phyloP scores from a whole-genome alignment of 2,797 vertebrate species.

The Botia kubotai region DNA sequence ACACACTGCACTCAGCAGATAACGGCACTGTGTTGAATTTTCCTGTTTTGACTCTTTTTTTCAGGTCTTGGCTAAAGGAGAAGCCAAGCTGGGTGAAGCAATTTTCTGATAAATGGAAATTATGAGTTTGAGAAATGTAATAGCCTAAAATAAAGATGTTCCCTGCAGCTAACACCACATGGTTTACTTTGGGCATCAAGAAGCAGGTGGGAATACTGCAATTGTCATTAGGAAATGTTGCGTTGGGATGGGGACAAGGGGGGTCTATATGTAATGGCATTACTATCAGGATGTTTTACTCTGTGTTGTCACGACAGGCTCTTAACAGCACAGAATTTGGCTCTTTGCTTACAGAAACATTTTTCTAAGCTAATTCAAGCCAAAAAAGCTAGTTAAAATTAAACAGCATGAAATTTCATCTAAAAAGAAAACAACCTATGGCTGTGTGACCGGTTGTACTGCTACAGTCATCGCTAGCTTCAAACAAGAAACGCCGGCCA shows the following conservation, averaged over 20 bases:
- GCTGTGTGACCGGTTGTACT: slow-evolving; percentile 24
- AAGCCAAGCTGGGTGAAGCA: neutral
- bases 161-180: neutral
- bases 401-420: slow-evolving; percentile 65
- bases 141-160: neutral
- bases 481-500: slow-evolving; percentile 11
- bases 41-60: slow-evolving; percentile 48
- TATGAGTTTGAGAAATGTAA: neutral
- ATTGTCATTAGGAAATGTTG: slow-evolving; percentile 18
- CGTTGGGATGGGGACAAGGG: neutral
- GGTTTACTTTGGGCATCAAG: neutral
- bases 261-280: slow-evolving; percentile 11
- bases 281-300: neutral
- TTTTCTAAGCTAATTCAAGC: slow-evolving; percentile 60
- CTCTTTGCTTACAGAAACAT: slow-evolving; percentile 61
- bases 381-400: slow-evolving; percentile 61
- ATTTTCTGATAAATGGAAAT: neutral
- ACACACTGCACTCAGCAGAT: slow-evolving; percentile 13
- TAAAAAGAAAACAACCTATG: slow-evolving; percentile 59
- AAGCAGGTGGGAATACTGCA: neutral
- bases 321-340: slow-evolving; percentile 35
- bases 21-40: slow-evolving; percentile 52
- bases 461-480: slow-evolving; percentile 23
- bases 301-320: neutral
- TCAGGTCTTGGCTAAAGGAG: neutral